Percentiles rank a stretch among this genome's conserved stretches.
phyloP scores from a whole-genome alignment of 2,113 vertebrate species.

The Solea solea region DNA sequence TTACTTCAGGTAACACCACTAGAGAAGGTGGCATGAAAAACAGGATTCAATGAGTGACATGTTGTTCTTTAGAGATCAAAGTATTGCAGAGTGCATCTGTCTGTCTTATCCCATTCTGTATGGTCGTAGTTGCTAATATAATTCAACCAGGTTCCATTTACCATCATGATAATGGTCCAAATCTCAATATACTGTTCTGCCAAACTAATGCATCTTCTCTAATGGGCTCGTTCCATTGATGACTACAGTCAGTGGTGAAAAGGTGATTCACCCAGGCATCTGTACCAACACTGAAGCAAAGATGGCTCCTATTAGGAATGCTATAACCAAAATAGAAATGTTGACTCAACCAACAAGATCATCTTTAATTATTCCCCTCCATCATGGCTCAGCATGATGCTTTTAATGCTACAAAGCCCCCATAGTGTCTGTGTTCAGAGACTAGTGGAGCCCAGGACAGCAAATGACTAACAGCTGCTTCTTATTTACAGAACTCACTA shows the following conservation, averaged over 20 bases:
- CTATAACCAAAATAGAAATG: slow-evolving; percentile 36
- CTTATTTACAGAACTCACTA: slow-evolving; percentile 52
- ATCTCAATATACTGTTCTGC: slow-evolving; percentile 11
- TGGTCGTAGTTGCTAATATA: slow-evolving; percentile 2
- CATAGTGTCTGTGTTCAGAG: slow-evolving; percentile 34
- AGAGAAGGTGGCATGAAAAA: neutral
- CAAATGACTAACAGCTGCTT: slow-evolving; percentile 51
- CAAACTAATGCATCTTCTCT: slow-evolving; percentile 39
- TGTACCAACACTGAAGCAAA: slow-evolving; percentile 35
- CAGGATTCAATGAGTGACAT: slow-evolving; percentile 3
- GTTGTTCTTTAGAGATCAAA: slow-evolving; percentile 24
- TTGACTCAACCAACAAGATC: slow-evolving; percentile 48
- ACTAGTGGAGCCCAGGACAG: slow-evolving; percentile 25
- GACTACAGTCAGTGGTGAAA: slow-evolving; percentile 9
- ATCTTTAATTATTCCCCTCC: slow-evolving; percentile 26
- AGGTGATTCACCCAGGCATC: slow-evolving; percentile 33
- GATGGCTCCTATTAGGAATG: slow-evolving; percentile 22
- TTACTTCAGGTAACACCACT: neutral
- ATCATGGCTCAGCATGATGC: slow-evolving; percentile 22
- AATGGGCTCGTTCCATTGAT: slow-evolving; percentile 24
- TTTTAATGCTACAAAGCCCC: slow-evolving; percentile 43
- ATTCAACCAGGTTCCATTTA: slow-evolving; percentile 22
- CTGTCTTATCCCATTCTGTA: neutral
- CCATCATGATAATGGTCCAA: slow-evolving; percentile 12
- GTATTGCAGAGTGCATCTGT: slow-evolving; percentile 7